These are phyloP conservation scores for Microhierax caerulescens DNA, from an alignment of 2,797 vertebrate genomes.

Conservation along the genomic window DNA sequence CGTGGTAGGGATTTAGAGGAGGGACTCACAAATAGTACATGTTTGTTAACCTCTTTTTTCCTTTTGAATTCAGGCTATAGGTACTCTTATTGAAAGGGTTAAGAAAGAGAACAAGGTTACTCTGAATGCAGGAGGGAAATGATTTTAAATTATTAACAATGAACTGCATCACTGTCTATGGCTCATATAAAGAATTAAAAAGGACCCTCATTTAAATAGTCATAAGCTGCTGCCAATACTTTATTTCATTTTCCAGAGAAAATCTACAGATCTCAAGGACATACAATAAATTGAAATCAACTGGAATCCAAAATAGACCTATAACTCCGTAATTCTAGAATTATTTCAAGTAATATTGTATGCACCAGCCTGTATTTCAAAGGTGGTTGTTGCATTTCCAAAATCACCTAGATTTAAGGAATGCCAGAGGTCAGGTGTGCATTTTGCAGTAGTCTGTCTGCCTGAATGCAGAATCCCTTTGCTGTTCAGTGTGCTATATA, in stretches of 20 bases:
- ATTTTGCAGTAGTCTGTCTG: background rate
- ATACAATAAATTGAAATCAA: background rate
- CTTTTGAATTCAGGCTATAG: background rate
- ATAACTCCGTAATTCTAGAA: background rate
- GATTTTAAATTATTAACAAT: constrained; percentile 14
- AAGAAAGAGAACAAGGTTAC: background rate
- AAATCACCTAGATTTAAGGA: background rate
- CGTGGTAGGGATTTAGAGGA: background rate
- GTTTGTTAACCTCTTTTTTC: background rate
- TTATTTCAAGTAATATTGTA: background rate
- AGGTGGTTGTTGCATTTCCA: background rate
- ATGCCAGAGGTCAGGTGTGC: background rate
- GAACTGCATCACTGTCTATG: background rate
- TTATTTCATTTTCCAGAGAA: background rate
- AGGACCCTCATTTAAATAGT: background rate
- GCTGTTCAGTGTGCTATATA: background rate
- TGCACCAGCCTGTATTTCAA: background rate
- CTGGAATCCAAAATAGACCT: background rate
- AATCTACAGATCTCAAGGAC: background rate
- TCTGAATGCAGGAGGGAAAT: background rate
- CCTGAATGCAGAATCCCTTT: background rate
- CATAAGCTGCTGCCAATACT: background rate
- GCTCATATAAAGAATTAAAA: background rate
- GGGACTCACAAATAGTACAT: background rate
- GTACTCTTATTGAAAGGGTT: background rate